A percentile compares a stretch with the other conserved stretches of the same genome.
Conservation (phyloP, 1,140 invertebrate species). For the Atopsyche davidsoni region DNA sequence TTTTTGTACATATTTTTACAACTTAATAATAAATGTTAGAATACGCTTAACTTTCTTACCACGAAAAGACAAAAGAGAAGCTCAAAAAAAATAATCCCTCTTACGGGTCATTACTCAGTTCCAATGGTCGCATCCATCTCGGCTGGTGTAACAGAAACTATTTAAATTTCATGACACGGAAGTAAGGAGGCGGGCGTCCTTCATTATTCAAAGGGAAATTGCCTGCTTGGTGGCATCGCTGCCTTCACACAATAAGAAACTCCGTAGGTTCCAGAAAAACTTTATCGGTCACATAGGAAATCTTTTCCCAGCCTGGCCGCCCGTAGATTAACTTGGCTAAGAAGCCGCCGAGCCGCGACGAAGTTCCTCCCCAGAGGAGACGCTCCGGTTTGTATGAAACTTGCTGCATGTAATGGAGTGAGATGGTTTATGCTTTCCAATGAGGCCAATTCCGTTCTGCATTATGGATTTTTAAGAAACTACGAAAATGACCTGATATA, state of each 20-base stretch:
- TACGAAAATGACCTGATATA: too few relatives aligned
- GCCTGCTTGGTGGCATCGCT: constrained; percentile 17
- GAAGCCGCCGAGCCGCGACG: not conserved
- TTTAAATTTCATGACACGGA: constrained; percentile 2
- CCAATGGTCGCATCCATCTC: too few relatives aligned
- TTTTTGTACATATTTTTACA: too few relatives aligned
- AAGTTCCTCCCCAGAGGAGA: not conserved
- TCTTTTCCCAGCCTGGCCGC: too few relatives aligned
- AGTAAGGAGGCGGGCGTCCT: constrained; percentile 4
- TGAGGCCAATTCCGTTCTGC: constrained; percentile 2
- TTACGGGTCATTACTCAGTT: too few relatives aligned
- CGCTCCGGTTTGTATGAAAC: too few relatives aligned
- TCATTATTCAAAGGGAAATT: constrained; percentile 20
- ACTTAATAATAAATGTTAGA: too few relatives aligned
- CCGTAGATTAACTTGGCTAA: not conserved
- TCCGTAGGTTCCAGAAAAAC: constrained; percentile 7
- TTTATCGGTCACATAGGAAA: constrained; percentile 5
- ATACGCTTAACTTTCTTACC: too few relatives aligned
- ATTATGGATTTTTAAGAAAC: too few relatives aligned
- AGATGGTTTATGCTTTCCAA: constrained; percentile 2
- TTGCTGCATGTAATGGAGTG: too few relatives aligned
- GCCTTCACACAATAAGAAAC: constrained; percentile 14
- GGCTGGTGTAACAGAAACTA: not conserved
- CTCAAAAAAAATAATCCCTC: too few relatives aligned
- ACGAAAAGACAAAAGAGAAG: too few relatives aligned